Percentiles rank a stretch among this genome's conserved stretches.
phyloP scores from a whole-genome alignment of 2,113 vertebrate genomes.

The Sialia sialis region DNA sequence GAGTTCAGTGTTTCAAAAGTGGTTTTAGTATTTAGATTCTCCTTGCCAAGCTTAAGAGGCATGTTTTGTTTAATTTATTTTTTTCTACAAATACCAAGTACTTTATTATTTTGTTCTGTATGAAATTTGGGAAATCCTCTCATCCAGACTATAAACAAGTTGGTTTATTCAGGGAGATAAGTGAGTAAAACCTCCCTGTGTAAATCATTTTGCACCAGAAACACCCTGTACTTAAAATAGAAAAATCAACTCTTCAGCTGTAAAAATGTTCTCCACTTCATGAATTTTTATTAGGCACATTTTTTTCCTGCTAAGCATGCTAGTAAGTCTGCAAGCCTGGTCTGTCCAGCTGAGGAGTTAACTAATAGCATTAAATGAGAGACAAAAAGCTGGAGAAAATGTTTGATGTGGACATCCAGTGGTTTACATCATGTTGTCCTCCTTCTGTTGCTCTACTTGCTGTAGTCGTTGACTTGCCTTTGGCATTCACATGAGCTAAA shows the following conservation, averaged over 20 bases:
- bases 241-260: conserved; percentile 24
- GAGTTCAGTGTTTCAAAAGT: not conserved
- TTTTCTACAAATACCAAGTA: not conserved
- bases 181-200: not conserved
- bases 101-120: not conserved
- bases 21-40: not conserved
- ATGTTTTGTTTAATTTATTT: not conserved
- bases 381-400: not conserved
- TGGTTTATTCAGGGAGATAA: not conserved
- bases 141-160: not conserved
- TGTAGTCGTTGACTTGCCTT: not conserved
- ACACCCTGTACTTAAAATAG: not conserved
- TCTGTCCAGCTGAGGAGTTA: not conserved
- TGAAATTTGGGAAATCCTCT: not conserved
- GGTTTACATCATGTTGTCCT: not conserved
- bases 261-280: conserved; percentile 18
- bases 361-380: not conserved
- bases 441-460: not conserved
- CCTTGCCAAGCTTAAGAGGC: not conserved
- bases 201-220: not conserved
- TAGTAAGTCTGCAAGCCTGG: not conserved
- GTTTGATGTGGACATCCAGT: not conserved
- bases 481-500: not conserved
- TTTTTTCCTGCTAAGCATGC: not conserved
- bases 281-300: not conserved